phyloP scores from a whole-genome alignment of 2,113 vertebrate species.

The Bagarius yarrelli region DNA sequence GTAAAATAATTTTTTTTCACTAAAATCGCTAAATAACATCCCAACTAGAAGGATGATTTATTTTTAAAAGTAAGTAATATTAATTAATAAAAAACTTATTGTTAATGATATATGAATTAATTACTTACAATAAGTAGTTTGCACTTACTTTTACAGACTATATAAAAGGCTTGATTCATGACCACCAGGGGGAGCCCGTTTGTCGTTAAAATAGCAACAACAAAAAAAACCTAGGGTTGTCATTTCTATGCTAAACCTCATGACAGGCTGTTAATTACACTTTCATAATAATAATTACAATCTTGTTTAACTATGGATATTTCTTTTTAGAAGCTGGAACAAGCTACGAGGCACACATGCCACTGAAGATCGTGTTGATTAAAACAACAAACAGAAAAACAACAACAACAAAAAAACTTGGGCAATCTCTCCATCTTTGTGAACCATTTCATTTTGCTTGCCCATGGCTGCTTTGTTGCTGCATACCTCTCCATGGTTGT shows the following conservation, averaged over 20 bases:
- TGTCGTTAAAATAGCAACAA: slow-evolving; percentile 17
- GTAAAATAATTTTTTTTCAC: slow-evolving; percentile 41
- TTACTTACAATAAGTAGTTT: slow-evolving; percentile 20
- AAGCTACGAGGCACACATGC: slow-evolving; percentile 19
- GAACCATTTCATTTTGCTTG: slow-evolving; percentile 44
- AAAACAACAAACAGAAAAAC: neutral
- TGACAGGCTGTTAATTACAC: slow-evolving; percentile 2
- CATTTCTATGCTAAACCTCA: slow-evolving; percentile 14
- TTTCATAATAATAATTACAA: slow-evolving; percentile 34
- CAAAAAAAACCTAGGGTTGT: slow-evolving; percentile 23
- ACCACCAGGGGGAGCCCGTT: slow-evolving; percentile 49
- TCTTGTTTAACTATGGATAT: slow-evolving; percentile 25
- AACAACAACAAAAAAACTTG: neutral
- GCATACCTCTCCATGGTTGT: slow-evolving; percentile 39
- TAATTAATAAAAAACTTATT: slow-evolving; percentile 28
- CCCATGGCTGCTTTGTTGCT: slow-evolving; percentile 41
- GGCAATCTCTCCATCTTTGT: slow-evolving; percentile 40
- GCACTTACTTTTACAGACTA: neutral
- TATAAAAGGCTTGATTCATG: neutral
- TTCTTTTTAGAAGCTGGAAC: slow-evolving; percentile 32
- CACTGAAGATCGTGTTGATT: slow-evolving; percentile 40
- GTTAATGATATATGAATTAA: slow-evolving; percentile 27
- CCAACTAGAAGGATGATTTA: slow-evolving; percentile 17
- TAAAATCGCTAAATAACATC: slow-evolving; percentile 39
- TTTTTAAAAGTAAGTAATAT: slow-evolving; percentile 25